Base-by-base conservation (phyloP, 2,113 vertebrate genomes). In the Hydropotes inermis region DNA sequence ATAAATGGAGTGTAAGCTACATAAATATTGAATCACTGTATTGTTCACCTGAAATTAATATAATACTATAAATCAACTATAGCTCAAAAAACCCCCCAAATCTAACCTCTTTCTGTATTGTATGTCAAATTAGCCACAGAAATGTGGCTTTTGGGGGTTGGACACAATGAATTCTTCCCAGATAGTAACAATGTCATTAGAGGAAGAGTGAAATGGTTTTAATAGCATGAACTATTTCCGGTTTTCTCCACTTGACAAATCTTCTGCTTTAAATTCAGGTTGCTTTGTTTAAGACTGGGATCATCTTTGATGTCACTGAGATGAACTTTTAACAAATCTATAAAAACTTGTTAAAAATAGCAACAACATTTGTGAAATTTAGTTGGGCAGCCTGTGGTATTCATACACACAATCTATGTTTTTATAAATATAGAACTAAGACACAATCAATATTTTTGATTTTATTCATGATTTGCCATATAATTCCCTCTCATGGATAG, bases 291-390 rank as follows among this genome's bases (percentile, higher is more conserved):
- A 21, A 87, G 25, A 57, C 6, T 91, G 78, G n/a, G 50, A 76
- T 87, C 25, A 94, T 74, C 28, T 83, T 94, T 74, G 54, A 74
- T 67, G 91, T 64, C 57, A 89, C 25, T 54, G 60, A 88, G 47
- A 58, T 74, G 74, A 94, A 92, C 86, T 84, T 91, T 55, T 58
- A 94, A 91, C 28, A 83, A 92, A 95, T 55, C n/a, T 83, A 83
- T 89, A 79, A 87, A 95, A 58, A 28, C 14, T 60, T 47, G 30
- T 50, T 87, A 94, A 96, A 97, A 97, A 84, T 86, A 92, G 78
- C n/a, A 94, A 61, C 39, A 92, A 52, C 50, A 84, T 70, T 84
- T 87, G 43, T 64, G 45, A 90, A 92, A 89, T 60, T 45, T 36
- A 67, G 36, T 23, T 93, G 58, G 58, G 25, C 23, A 45, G 47